Percentiles rank a stretch among this genome's conserved stretches.
Conservation (phyloP, 30 jellyfish, hydroid and myxozoan genomes). For the Pseudorhiza aurosa region DNA sequence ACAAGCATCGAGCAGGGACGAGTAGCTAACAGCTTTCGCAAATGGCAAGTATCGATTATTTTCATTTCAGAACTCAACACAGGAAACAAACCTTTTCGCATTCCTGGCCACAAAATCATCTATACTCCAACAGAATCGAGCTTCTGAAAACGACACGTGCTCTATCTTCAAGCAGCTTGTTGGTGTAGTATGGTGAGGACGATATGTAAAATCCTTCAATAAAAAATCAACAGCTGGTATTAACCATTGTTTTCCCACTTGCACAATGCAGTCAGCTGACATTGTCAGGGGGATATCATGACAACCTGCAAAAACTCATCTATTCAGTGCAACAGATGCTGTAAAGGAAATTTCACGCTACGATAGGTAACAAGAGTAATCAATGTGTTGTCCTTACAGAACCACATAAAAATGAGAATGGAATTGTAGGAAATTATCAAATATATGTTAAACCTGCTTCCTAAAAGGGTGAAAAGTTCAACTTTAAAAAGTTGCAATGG, state of each 20-base stretch:
- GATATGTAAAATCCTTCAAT: conserved; percentile 62
- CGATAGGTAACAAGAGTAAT: too few species aligned
- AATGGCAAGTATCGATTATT: too few species aligned
- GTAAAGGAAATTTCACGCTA: too few species aligned
- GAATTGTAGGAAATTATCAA: too few species aligned
- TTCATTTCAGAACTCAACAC: not conserved
- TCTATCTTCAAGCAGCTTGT: conserved; percentile 12
- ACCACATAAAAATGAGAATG: too few species aligned
- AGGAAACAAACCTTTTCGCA: conserved; percentile 24
- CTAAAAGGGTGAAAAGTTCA: too few species aligned
- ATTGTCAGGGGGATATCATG: conserved; percentile 21
- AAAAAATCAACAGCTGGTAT: conserved; percentile 65
- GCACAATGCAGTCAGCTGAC: conserved; percentile 14
- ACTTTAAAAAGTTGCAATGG: too few species aligned
- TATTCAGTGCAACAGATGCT: too few species aligned
- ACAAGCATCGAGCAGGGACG: too few species aligned
- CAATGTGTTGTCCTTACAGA: too few species aligned
- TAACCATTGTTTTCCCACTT: conserved; percentile 52
- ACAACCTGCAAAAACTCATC: not conserved
- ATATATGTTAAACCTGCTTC: too few species aligned
- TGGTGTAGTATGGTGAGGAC: conserved; percentile 61
- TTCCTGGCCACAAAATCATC: conserved; percentile 53
- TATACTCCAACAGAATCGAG: not conserved
- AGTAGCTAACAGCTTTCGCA: too few species aligned
- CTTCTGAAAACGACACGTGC: conserved; percentile 27